Percentiles rank a stretch among this genome's conserved stretches.
Evolutionary conservation across 1,140 invertebrate genomes (phyloP).

Genomic region (Papilio glaucus): DNA sequence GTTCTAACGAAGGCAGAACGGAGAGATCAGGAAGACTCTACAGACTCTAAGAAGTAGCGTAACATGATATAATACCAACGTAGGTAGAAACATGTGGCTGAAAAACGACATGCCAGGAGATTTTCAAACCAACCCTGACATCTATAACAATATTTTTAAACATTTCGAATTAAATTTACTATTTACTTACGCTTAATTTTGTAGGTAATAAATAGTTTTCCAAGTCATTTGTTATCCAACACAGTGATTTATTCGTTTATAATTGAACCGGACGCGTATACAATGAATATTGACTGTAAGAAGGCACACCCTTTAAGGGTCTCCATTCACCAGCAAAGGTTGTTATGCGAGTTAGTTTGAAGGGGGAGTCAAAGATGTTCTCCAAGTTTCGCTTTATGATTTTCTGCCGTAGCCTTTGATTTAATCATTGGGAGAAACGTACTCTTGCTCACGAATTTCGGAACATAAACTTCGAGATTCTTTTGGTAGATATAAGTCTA

Average conservation of each 20-base stretch:
- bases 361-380: conserved; percentile 44
- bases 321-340: conserved; percentile 56
- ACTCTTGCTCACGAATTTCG: not conserved
- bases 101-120: too few species aligned
- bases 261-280: conserved; percentile 57
- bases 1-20: too few species aligned
- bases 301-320: conserved; percentile 57
- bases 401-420: conserved; percentile 45
- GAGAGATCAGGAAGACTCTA: too few species aligned
- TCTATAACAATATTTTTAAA: too few species aligned
- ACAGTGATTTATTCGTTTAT: conserved; percentile 67
- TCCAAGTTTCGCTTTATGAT: conserved; percentile 54
- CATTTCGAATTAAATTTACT: too few species aligned
- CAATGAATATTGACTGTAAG: conserved; percentile 36
- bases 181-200: not conserved
- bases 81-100: too few species aligned
- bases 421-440: conserved; percentile 19
- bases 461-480: not conserved
- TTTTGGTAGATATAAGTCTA: not conserved
- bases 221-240: conserved; percentile 4
- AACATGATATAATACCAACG: too few species aligned
- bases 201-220: not conserved
- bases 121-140: too few species aligned
- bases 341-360: conserved; percentile 51
- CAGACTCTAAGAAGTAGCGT: too few species aligned